Conservation (phyloP, 2,797 vertebrate genomes). For the Melopsittacus undulatus region DNA sequence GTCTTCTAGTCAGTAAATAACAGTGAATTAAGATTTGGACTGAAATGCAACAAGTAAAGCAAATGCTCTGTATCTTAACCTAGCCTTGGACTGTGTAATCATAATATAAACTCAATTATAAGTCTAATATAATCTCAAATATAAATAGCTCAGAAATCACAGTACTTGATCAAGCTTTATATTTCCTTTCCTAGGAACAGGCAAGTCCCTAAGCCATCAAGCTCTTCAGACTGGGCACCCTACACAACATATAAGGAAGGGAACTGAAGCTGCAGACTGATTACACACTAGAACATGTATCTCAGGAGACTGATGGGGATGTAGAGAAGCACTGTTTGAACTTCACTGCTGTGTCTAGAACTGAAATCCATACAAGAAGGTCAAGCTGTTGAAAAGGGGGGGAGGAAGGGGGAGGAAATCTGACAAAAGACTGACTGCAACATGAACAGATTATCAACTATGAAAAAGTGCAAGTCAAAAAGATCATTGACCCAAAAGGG, state of each 20-base stretch:
- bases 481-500: background rate
- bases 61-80: background rate
- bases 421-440: background rate
- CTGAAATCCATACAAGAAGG: background rate
- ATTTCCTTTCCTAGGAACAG: background rate
- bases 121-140: background rate
- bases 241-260: background rate
- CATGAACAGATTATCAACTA: background rate
- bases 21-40: background rate
- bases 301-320: background rate
- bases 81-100: background rate
- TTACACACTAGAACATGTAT: background rate
- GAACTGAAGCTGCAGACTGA: background rate
- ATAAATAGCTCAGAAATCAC: background rate
- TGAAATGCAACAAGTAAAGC: background rate
- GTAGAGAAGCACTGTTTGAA: background rate
- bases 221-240: background rate
- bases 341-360: background rate
- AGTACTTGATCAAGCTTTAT: background rate
- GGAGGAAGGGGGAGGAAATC: background rate
- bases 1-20: background rate
- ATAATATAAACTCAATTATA: background rate
- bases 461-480: background rate
- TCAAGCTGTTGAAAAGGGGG: background rate
- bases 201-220: background rate